Conservation (phyloP, 2,888 invertebrate genomes). For the Drosophila testacea region DNA sequence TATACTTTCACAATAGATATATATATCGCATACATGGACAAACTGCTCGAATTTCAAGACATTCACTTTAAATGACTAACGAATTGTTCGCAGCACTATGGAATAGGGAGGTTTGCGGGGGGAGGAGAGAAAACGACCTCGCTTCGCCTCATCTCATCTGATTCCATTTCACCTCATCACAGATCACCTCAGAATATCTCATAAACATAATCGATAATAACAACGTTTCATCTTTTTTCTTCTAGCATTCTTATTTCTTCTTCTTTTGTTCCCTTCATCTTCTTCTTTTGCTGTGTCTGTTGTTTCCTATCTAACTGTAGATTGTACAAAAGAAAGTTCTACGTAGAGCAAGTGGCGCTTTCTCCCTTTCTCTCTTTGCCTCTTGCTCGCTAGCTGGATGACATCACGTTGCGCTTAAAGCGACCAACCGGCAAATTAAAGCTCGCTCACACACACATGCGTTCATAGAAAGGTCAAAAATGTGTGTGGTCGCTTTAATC, state of each 20-base stretch:
- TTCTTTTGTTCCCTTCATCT: not conserved
- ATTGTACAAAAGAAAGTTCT: constrained; percentile 51
- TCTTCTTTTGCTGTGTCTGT: constrained; percentile 1
- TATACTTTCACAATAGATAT: constrained; percentile 30
- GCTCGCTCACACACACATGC: constrained; percentile 35
- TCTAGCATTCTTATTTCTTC: constrained; percentile 9
- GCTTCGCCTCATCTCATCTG: constrained; percentile 10
- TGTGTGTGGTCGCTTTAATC: constrained; percentile 28
- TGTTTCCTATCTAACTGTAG: constrained; percentile 30
- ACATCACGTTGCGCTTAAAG: constrained; percentile 63
- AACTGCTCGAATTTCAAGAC: constrained; percentile 61
- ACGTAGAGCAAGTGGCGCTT: constrained; percentile 54
- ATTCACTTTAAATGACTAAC: constrained; percentile 58
- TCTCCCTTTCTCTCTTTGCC: not conserved
- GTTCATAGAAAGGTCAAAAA: constrained; percentile 46
- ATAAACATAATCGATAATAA: constrained; percentile 53
- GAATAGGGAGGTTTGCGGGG: not conserved
- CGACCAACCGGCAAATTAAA: constrained; percentile 65
- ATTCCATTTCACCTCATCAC: constrained; percentile 22
- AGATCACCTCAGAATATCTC: constrained; percentile 3
- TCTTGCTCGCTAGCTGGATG: constrained; percentile 45
- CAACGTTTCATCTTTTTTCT: constrained; percentile 17
- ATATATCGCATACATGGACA: constrained; percentile 6
- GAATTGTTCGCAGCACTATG: constrained; percentile 26
- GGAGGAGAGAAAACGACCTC: not conserved